Base-by-base conservation (phyloP, 2,888 invertebrate genomes). In the Carabus problematicus region DNA sequence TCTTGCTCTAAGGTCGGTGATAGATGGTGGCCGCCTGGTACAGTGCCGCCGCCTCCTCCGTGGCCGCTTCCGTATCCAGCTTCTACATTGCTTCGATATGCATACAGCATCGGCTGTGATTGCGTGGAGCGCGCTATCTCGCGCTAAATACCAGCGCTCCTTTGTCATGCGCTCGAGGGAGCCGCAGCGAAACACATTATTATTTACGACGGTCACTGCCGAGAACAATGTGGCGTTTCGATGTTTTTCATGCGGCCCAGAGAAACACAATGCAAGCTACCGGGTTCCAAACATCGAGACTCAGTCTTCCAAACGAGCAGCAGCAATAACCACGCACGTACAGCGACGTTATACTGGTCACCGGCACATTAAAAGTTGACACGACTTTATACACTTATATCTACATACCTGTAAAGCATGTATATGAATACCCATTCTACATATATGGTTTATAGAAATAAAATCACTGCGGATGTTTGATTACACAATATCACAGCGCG, bases 191-290 rank as follows among this genome's bases (percentile, higher is more conserved):
- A 43, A 60, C 16, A 60, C 60, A 60, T 62, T 47, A 62, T 62
- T 62, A 62, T 62, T 62, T 62, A 62, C 60, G 60, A 41, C 60
- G 60, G 60, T 41, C 60, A 41, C 39, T 18, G 54, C 42, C 62
- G 62, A 62, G 62, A 62, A 62, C 62, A 55, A 56, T 64, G 64
- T 64, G 64, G 64, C 64, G 49, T 47, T 60, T 45, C 64, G 43
- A 16, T 64, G 64, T 64, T 64, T 64, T 64, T 64, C 64, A 64
- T 54, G 40, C 42, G 55, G 49, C 49, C 18, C 16, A 6, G 19
- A 41, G 12, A n/a, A 39, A 39, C 52, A 14, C 18, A 52, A 19
- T 52, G 18, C 52, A 14, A 18, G 12, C 49, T 16, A 49, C n/a
- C 18, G 49, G 7, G 49, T 18, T 49, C 14, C 18, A 29, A 29